phyloP scores from a whole-genome alignment of 1,140 invertebrate genomes.

The Triops cancriformis region DNA sequence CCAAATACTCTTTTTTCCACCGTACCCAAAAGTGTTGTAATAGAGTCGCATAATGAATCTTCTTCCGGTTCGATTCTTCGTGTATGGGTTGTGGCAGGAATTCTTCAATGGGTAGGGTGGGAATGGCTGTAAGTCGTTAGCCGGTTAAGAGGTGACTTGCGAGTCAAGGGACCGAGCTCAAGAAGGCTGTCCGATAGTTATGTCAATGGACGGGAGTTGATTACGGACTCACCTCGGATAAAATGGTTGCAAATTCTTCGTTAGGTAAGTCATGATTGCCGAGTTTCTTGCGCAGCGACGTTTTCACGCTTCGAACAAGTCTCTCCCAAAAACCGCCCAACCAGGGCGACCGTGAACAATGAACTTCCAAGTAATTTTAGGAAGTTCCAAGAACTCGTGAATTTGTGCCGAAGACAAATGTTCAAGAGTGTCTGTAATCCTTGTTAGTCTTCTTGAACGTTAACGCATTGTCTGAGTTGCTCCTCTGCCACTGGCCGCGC shows the following conservation, averaged over 20 bases:
- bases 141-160: constrained; percentile 33
- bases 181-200: constrained; percentile 25
- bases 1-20: constrained; percentile 11
- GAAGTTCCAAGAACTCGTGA: background rate
- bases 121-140: constrained; percentile 10
- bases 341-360: constrained; percentile 38
- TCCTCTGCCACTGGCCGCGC: constrained; percentile 20
- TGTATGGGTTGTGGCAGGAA: background rate
- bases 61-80: background rate
- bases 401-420: background rate
- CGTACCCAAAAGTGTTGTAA: background rate
- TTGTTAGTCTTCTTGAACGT: constrained; percentile 33
- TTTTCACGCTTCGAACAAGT: constrained; percentile 38
- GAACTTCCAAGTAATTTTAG: constrained; percentile 37
- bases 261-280: constrained; percentile 33
- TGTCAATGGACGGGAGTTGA: constrained; percentile 26
- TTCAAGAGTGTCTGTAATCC: background rate
- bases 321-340: constrained; percentile 41
- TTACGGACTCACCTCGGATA: constrained; percentile 35
- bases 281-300: constrained; percentile 30
- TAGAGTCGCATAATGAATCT: background rate
- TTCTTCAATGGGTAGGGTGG: background rate
- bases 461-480: constrained; percentile 36
- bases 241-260: constrained; percentile 36
- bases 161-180: constrained; percentile 31